Evolutionary conservation across 2,888 invertebrate genomes (phyloP), one percentile per base, ranked within the genome.

Genomic region (Apotomis turbidana): DNA sequence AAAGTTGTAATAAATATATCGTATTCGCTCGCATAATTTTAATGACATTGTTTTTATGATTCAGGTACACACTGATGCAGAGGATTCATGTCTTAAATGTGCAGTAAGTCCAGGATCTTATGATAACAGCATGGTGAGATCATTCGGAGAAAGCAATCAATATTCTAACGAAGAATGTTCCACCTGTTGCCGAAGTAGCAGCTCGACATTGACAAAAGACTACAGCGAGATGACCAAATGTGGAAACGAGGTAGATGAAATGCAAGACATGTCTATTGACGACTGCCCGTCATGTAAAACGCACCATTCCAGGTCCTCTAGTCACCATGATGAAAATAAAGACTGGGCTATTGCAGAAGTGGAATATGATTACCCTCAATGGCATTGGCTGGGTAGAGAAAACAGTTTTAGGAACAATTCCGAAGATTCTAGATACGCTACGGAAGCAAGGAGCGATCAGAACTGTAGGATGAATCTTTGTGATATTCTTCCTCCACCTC

Each of bases 91-190:
- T 76, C 87, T 94, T 76, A 94, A 94, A 83, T 94, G 93, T 75
- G 92, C 94, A 44, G 90, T 93, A 3, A 94, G 94, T 78, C 94
- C 94, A 38, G 94, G 92, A 15, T 94, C 94, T 0, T 94, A 93
- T 75, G 94, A 94, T 74, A 94, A 94, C 75, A 94, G 93, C 74
- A 92, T 93, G 92, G 85, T 90, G 1, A 84, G 91, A 74, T 93
- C 93, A 3, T 93, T 86, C 55, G 90, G 84, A 60, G 91, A 91
- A 68, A 93, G 92, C 77, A 93, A 92, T 74, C 92, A 91, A 78
- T 93, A 90, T 78, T 93, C 93, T 5, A 93, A 92, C 70, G 93
- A 93, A 77, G 93, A 93, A 80, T 93, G 93, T 75, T 93, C 93
- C 0, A 93, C 93, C 0, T 93, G 93, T 75, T 93, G 93, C 76